A percentile compares a stretch with the other conserved stretches of the same genome.
phyloP scores from a whole-genome alignment of 2,888 invertebrate genomes.

The Synanthedon formicaeformis region DNA sequence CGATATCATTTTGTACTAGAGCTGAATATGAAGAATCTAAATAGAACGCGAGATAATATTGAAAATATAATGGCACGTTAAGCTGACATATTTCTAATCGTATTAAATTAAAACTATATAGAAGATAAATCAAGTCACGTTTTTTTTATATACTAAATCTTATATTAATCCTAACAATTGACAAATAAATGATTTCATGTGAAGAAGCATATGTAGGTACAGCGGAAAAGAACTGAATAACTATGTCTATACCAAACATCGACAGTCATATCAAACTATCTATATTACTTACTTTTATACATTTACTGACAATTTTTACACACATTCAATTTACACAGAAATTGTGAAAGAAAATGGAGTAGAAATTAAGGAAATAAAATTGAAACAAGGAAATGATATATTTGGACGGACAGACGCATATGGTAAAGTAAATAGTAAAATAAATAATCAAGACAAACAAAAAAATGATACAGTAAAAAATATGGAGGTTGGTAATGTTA shows the following conservation, averaged over 20 bases:
- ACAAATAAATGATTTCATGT: slow-evolving; percentile 31
- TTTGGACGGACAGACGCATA: slow-evolving; percentile 65
- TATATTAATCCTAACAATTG: slow-evolving; percentile 39
- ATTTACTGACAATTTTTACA: slow-evolving; percentile 41
- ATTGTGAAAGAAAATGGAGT: slow-evolving; percentile 13
- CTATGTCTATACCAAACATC: slow-evolving; percentile 37
- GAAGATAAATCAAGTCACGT: not conserved
- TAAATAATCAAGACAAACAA: slow-evolving; percentile 10
- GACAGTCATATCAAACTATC: slow-evolving; percentile 52
- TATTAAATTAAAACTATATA: not conserved
- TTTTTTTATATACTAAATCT: slow-evolving; percentile 5
- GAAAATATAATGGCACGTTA: not conserved
- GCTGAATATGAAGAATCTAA: slow-evolving; percentile 14
- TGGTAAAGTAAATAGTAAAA: slow-evolving; percentile 22
- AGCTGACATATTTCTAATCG: not conserved
- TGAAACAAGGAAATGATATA: slow-evolving; percentile 27
- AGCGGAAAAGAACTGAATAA: slow-evolving; percentile 41
- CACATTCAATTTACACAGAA: slow-evolving; percentile 39
- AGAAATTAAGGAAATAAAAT: not conserved
- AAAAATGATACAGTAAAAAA: not conserved
- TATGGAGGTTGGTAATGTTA: too few relatives aligned
- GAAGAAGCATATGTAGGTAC: slow-evolving; percentile 47
- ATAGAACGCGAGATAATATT: not conserved
- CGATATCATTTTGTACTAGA: slow-evolving; percentile 51
- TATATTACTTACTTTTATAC: slow-evolving; percentile 54